Evolutionary conservation across 2,113 vertebrate genomes (phyloP), one percentile per base, ranked within the genome.

Genomic region (Tretioscincus oriximinensis): DNA sequence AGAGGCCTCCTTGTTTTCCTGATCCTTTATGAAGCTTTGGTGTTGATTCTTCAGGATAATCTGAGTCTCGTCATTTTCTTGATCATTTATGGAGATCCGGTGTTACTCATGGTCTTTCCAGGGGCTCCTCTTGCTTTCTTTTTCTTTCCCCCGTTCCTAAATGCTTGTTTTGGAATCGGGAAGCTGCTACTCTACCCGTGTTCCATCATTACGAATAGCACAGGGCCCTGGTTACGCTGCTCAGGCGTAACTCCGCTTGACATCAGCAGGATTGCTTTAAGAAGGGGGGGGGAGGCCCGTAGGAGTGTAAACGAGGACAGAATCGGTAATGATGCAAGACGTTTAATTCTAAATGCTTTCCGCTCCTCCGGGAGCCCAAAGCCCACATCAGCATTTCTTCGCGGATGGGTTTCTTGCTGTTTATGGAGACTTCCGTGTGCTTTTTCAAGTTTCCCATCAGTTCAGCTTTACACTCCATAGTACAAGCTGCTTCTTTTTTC

Each of bases 141-240:
- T 51, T 8, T 51, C 12, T 9, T 18, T 58, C 4, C 14, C 54
- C 12, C 54, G 4, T 58, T 16, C 54, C 54, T 9, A 14, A 26
- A 7, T 28, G 47, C 77, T 81, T 79, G 1, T 80, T 85, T 81
- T 83, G 61, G 68, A 86, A 66, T 29, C 35, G 70, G 51, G 82
- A 73, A 80, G n/a, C 65, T 77, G 24, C 66, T 76, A n/a, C 58
- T 70, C 54, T 41, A 29, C 82, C 0, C 51, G 18, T 58, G 9
- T 64, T 20, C 68, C 60, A 64, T n/a, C 16, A 14, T 26, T 81
- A 87, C 45, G 49, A 54, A 9, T 8, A 67, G 35, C 21, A 26
- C 7, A 7, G 49, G 49, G 73, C 60, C 6, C 31, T 11, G 9
- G 70, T 22, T 3, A 1, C 12, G 8, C 58, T 2, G 66, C 41